These are phyloP conservation scores for Branchipolynoe longqiensis DNA, from an alignment of 2,888 invertebrate species.

Conservation along the genomic window DNA sequence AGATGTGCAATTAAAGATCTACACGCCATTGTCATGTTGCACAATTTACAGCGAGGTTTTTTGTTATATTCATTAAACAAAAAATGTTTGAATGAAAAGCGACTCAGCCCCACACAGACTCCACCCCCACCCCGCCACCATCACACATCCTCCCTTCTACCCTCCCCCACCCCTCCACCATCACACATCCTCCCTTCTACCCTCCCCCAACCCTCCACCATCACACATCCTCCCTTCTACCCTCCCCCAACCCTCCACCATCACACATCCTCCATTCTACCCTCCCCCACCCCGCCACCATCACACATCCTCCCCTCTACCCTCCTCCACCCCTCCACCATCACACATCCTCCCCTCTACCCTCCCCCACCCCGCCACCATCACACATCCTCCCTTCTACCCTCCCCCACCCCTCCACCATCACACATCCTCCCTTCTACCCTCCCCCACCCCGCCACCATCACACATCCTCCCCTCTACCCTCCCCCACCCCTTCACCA, in stretches of 20 bases:
- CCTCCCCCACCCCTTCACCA: not conserved
- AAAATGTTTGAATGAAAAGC: too few relatives aligned
- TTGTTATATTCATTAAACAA: too few relatives aligned
- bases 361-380: not conserved
- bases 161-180: not conserved
- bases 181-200: too few relatives aligned
- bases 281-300: not conserved
- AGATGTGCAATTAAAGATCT: too few relatives aligned
- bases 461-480: not conserved
- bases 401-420: not conserved
- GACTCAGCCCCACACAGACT: not conserved
- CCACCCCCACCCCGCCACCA: not conserved
- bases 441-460: not conserved
- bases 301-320: not conserved
- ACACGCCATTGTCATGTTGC: too few relatives aligned
- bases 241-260: not conserved
- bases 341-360: not conserved
- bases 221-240: not conserved
- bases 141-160: not conserved
- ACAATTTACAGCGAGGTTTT: too few relatives aligned
- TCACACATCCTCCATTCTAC: not conserved
- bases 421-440: too few relatives aligned
- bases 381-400: not conserved
- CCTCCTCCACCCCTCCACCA: not conserved
- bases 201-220: not conserved